Evolutionary conservation across 2,797 vertebrate species (phyloP).

Genomic region (Philypnodon macrostomus): DNA sequence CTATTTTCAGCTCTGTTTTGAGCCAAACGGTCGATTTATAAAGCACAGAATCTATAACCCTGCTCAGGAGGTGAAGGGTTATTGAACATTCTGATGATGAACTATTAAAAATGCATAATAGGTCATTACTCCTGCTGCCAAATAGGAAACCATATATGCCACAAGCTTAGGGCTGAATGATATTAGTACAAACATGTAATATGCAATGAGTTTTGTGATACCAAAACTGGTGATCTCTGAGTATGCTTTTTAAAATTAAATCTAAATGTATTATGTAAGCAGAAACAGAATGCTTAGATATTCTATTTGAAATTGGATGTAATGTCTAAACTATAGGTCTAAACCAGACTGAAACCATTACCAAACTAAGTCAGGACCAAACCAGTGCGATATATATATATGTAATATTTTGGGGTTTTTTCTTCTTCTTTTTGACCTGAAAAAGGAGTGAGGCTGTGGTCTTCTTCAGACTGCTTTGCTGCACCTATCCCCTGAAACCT

Average conservation of each 20-base stretch:
- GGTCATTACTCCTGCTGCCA: conserved; percentile 68
- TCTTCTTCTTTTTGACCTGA: conserved; percentile 51
- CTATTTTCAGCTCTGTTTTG: conserved; percentile 66
- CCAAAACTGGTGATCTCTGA: too few species aligned
- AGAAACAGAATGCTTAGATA: too few species aligned
- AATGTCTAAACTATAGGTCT: too few species aligned
- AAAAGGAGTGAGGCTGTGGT: conserved; percentile 52
- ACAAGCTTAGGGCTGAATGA: too few species aligned
- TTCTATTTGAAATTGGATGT: conserved; percentile 31
- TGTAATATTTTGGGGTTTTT: too few species aligned
- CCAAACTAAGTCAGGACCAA: too few species aligned
- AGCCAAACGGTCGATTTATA: conserved; percentile 60
- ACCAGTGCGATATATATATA: too few species aligned
- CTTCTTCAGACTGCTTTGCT: conserved; percentile 56
- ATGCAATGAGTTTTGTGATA: neutral
- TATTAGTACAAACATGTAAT: too few species aligned
- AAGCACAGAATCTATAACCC: conserved; percentile 54
- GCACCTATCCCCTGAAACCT: conserved; percentile 66
- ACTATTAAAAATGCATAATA: conserved; percentile 79
- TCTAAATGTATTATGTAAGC: too few species aligned
- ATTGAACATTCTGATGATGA: conserved; percentile 62
- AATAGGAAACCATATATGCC: conserved; percentile 53
- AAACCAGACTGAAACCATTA: too few species aligned
- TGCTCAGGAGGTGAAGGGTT: conserved; percentile 59
- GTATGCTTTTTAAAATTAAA: too few species aligned